Percentiles rank a stretch among this genome's conserved stretches.
Evolutionary conservation across 2,113 vertebrate genomes (phyloP).

Genomic region (Pampusana beccarii): DNA sequence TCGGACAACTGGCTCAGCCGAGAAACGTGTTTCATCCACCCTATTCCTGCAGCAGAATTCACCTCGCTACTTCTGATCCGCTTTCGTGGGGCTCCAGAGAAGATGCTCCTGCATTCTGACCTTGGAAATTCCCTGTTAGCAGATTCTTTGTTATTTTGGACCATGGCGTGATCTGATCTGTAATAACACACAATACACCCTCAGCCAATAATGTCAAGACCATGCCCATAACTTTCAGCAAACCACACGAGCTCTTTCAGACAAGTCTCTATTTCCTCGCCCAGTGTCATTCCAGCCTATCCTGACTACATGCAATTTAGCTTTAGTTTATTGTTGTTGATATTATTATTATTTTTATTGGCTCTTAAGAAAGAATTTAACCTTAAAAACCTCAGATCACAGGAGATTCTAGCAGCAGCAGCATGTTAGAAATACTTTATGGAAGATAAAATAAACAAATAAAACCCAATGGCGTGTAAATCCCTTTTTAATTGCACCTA

Average conservation of each 20-base stretch:
- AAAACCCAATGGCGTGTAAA: slow-evolving; percentile 44
- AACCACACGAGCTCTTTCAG: neutral
- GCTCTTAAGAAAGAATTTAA: slow-evolving; percentile 31
- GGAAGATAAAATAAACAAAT: slow-evolving; percentile 56
- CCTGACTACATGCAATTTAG: neutral
- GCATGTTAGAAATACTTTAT: slow-evolving; percentile 22
- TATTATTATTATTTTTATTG: slow-evolving; percentile 4
- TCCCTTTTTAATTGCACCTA: slow-evolving; percentile 64
- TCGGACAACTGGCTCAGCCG: neutral
- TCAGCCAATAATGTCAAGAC: neutral
- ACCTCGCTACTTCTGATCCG: neutral
- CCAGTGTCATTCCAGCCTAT: neutral
- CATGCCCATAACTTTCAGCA: neutral
- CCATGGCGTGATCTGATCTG: neutral
- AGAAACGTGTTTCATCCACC: neutral
- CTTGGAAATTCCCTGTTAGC: neutral
- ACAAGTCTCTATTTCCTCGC: neutral
- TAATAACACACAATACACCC: neutral
- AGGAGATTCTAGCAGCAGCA: slow-evolving; percentile 48
- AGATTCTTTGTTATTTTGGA: neutral
- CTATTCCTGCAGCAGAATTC: neutral
- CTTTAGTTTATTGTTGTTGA: neutral
- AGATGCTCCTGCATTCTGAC: neutral
- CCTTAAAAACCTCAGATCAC: slow-evolving; percentile 53
- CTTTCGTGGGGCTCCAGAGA: neutral